A percentile compares a stretch with the other conserved stretches of the same genome.
Evolutionary conservation across 2,888 invertebrate genomes (phyloP).

Genomic region (Iphiclides podalirius): DNA sequence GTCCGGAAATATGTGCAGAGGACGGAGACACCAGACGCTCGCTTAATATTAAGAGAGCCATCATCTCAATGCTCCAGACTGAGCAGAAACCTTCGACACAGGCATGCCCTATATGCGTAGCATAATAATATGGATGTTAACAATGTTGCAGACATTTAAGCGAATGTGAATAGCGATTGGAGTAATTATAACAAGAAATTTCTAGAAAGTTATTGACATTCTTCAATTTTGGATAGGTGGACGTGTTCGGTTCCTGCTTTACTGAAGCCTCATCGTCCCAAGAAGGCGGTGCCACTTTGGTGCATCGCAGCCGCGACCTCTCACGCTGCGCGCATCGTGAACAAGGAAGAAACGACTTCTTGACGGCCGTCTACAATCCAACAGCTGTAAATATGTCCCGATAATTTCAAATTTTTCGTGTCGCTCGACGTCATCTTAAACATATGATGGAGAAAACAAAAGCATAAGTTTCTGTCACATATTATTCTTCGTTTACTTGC

Average conservation of each 20-base stretch:
- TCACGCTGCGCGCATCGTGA: slow-evolving; percentile 87
- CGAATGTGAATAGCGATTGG: no score
- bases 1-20: slow-evolving; percentile 87
- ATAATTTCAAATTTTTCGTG: no score
- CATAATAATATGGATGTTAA: not conserved
- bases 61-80: slow-evolving; percentile 90
- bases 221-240: slow-evolving; percentile 75
- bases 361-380: slow-evolving; percentile 74
- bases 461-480: no score
- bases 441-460: no score
- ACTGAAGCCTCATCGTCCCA: slow-evolving; percentile 83
- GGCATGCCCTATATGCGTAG: no score
- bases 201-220: no score
- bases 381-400: slow-evolving; percentile 68
- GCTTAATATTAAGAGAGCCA: slow-evolving; percentile 93
- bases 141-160: not conserved
- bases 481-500: no score
- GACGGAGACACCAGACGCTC: slow-evolving; percentile 87
- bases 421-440: no score
- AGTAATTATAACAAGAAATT: no score
- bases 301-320: slow-evolving; percentile 85
- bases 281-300: slow-evolving; percentile 76
- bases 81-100: slow-evolving; percentile 71
- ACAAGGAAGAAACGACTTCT: slow-evolving; percentile 81
- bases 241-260: slow-evolving; percentile 92